Conservation (phyloP, 2,113 vertebrate species). For the Calidris pugnax region DNA sequence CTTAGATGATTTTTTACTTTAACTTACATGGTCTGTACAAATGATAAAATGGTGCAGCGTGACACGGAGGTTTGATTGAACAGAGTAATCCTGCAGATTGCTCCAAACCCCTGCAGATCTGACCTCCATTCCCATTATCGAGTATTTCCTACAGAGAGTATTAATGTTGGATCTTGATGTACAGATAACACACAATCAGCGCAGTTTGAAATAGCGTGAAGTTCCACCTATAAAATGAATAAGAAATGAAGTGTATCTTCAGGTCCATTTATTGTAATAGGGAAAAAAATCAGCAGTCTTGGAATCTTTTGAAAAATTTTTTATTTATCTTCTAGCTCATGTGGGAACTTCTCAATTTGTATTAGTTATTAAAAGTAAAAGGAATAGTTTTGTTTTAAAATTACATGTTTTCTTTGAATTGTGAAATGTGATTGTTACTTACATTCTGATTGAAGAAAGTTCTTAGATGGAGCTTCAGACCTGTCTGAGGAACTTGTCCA, state of each 20-base stretch:
- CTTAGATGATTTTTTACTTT: not conserved
- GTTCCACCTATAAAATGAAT: not conserved
- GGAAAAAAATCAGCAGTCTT: not conserved
- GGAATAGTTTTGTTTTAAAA: not conserved
- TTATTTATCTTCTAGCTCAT: not conserved
- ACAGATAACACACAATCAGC: not conserved
- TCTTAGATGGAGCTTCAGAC: not conserved
- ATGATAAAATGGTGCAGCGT: not conserved
- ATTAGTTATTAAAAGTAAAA: not conserved
- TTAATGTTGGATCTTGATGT: not conserved
- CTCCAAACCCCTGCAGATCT: constrained; percentile 9
- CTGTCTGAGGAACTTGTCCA: not conserved
- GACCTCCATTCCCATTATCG: not conserved
- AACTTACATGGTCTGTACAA: not conserved
- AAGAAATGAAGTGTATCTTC: not conserved
- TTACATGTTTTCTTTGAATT: not conserved
- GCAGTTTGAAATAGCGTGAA: not conserved
- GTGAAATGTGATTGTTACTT: not conserved
- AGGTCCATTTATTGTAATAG: not conserved
- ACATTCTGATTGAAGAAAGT: not conserved
- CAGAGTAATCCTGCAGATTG: constrained; percentile 9
- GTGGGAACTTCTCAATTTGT: not conserved
- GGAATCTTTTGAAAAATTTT: not conserved
- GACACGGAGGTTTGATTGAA: not conserved
- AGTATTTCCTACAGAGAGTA: not conserved